These are phyloP conservation scores for Pleuronectes platessa DNA, from an alignment of 2,113 vertebrate genomes.

Conservation along the genomic window DNA sequence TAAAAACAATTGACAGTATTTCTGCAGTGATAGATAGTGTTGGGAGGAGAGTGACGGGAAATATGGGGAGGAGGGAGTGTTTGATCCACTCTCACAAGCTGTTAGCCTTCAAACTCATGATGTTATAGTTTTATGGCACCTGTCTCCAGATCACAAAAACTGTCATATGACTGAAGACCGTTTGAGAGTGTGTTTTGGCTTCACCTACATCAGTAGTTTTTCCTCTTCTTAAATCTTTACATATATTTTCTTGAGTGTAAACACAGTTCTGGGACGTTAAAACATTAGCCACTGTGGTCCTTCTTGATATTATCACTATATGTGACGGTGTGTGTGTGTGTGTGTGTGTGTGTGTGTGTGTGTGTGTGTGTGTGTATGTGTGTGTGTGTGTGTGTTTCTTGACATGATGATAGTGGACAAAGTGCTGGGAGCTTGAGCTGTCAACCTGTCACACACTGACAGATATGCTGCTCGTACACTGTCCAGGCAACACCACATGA, in stretches of 20 bases:
- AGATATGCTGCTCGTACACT: slow-evolving; percentile 96
- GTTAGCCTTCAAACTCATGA: slow-evolving; percentile 34
- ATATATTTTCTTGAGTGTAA: background rate
- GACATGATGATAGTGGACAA: slow-evolving; percentile 96
- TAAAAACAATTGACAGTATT: slow-evolving; percentile 58
- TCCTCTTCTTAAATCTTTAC: background rate
- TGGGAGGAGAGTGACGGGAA: slow-evolving; percentile 36
- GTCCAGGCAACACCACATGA: slow-evolving; percentile 83
- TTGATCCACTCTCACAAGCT: slow-evolving; percentile 30
- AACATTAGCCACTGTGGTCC: slow-evolving; percentile 26
- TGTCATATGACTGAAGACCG: background rate
- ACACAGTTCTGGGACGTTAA: background rate
- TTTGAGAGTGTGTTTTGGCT: background rate
- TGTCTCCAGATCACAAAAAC: slow-evolving; percentile 31
- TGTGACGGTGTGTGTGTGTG: slow-evolving; percentile 3
- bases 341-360: background rate
- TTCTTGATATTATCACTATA: slow-evolving; percentile 43
- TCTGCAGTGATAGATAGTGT: slow-evolving; percentile 67
- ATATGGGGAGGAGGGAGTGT: slow-evolving; percentile 17
- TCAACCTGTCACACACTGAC: slow-evolving; percentile 96
- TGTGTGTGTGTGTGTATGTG: slow-evolving; percentile 29
- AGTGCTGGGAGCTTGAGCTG: slow-evolving; percentile 93
- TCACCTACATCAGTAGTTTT: background rate
- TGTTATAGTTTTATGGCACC: slow-evolving; percentile 42
- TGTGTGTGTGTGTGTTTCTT: slow-evolving; percentile 69